These are phyloP conservation scores for Elephas maximus DNA, from an alignment of 2,113 vertebrate species.

Conservation along the genomic window DNA sequence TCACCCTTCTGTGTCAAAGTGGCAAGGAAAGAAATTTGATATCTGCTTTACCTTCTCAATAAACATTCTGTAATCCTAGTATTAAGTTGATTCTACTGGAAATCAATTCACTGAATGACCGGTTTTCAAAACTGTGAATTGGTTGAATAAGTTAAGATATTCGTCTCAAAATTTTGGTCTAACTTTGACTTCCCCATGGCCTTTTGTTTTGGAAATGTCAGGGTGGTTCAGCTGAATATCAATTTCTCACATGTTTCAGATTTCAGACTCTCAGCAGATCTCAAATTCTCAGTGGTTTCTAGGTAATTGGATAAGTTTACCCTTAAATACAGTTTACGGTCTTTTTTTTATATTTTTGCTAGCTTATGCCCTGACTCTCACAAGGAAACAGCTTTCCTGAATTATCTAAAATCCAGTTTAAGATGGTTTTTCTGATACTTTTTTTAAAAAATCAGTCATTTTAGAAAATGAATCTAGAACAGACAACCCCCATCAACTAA, in stretches of 20 bases:
- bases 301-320: not conserved
- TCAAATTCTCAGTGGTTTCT: not conserved
- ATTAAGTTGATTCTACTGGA: not conserved
- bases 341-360: not conserved
- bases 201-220: not conserved
- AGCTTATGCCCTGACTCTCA: not conserved
- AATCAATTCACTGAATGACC: not conserved
- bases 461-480: not conserved
- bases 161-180: not conserved
- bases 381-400: not conserved
- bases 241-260: not conserved
- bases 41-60: not conserved
- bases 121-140: not conserved
- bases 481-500: not conserved
- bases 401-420: not conserved
- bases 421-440: not conserved
- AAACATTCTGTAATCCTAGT: not conserved
- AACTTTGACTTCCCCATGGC: not conserved
- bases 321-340: not conserved
- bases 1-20: no score
- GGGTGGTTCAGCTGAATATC: not conserved
- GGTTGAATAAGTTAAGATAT: not conserved
- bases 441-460: not conserved
- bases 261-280: not conserved
- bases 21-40: not conserved